Percentiles rank a stretch among this genome's conserved stretches.
These are phyloP conservation scores for Ooceraea biroi DNA, from an alignment of 1,140 invertebrate genomes.

Conservation along the genomic window DNA sequence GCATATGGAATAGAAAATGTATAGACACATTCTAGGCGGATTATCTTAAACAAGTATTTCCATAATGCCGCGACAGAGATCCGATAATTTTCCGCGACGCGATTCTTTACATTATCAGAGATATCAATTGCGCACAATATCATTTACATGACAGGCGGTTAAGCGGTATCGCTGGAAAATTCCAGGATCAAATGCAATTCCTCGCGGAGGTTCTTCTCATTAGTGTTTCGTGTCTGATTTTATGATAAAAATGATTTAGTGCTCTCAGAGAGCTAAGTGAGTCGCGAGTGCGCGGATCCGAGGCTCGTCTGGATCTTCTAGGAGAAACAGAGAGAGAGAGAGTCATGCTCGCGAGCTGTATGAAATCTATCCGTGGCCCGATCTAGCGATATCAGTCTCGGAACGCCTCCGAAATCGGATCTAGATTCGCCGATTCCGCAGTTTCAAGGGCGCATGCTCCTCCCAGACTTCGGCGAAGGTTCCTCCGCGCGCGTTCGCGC, in stretches of 20 bases:
- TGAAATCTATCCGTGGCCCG: background rate
- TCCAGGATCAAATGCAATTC: conserved; percentile 1
- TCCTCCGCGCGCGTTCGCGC: conserved; percentile 13
- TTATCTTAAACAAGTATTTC: conserved; percentile 29
- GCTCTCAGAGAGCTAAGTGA: background rate
- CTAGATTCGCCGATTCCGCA: background rate
- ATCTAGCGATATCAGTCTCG: background rate
- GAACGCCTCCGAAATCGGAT: background rate
- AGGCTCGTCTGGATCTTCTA: background rate
- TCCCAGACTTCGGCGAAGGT: background rate
- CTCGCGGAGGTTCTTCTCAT: background rate
- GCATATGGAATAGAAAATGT: background rate
- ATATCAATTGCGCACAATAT: conserved; percentile 3
- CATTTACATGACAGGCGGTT: conserved; percentile 10
- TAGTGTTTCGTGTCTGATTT: background rate
- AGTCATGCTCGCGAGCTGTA: too few species aligned
- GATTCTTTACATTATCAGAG: background rate
- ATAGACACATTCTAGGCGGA: background rate
- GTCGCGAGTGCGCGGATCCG: background rate
- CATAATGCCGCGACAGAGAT: background rate
- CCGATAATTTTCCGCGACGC: conserved; percentile 8
- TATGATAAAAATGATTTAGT: conserved; percentile 23
- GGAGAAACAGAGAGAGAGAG: too few species aligned
- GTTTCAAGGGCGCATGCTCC: background rate
- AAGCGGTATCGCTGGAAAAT: background rate